A percentile compares a stretch with the other conserved stretches of the same genome.
phyloP scores from a whole-genome alignment of 2,888 invertebrate species.

The Stictocephala bisonia region DNA sequence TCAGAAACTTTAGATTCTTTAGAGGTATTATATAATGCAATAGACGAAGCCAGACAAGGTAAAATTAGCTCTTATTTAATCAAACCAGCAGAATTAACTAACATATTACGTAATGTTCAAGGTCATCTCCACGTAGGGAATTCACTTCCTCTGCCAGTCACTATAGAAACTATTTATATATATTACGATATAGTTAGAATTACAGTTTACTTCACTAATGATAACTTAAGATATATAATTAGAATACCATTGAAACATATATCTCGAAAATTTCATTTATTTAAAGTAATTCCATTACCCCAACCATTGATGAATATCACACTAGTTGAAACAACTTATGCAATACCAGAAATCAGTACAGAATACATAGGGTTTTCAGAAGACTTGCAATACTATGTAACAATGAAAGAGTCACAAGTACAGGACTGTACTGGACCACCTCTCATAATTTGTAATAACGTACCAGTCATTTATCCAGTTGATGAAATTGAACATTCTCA shows the following conservation, averaged over 20 bases:
- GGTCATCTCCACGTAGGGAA: conserved; percentile 1
- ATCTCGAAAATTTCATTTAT: conserved; percentile 14
- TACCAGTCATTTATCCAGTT: conserved; percentile 3
- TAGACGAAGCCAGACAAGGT: conserved; percentile 20
- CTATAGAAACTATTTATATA: background rate
- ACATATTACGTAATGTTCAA: background rate
- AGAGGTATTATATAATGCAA: conserved; percentile 2
- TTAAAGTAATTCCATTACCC: conserved; percentile 8
- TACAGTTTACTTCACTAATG: background rate
- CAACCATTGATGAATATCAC: background rate
- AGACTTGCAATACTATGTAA: conserved; percentile 3
- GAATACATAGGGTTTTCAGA: background rate
- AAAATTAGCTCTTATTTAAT: conserved; percentile 1
- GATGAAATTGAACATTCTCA: background rate
- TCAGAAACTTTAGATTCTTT: background rate
- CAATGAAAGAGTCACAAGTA: background rate
- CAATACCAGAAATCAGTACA: background rate
- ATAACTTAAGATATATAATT: background rate
- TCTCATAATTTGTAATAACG: background rate
- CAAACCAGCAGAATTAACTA: background rate
- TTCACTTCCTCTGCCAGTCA: background rate
- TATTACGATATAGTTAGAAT: conserved; percentile 19
- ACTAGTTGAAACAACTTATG: background rate
- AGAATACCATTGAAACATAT: background rate
- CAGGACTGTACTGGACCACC: background rate